Evolutionary conservation across 2,797 vertebrate genomes (phyloP).

Genomic region (Borostomias antarcticus): DNA sequence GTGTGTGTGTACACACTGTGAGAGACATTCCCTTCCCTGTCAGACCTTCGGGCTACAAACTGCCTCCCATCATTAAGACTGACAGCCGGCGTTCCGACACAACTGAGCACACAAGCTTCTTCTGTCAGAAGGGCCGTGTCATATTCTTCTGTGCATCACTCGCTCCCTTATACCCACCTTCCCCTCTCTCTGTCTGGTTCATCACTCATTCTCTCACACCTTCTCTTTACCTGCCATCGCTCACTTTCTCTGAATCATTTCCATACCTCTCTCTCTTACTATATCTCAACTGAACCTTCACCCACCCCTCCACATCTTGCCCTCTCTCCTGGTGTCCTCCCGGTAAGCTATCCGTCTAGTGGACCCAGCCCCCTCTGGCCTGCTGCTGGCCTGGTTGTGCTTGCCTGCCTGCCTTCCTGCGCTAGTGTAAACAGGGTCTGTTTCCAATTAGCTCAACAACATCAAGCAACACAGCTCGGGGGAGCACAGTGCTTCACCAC

Average conservation of each 20-base stretch:
- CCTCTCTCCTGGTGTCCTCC: conserved; percentile 8
- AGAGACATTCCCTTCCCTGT: conserved; percentile 27
- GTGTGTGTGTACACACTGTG: conserved; percentile 10
- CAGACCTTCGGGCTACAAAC: conserved; percentile 50
- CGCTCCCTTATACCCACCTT: background rate
- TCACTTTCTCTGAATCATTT: background rate
- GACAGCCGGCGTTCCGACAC: conserved; percentile 50
- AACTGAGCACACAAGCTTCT: conserved; percentile 41
- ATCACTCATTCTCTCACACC: conserved; percentile 12
- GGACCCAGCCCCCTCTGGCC: background rate
- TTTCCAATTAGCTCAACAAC: conserved; percentile 49
- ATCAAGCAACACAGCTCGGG: conserved; percentile 27
- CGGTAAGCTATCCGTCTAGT: conserved; percentile 28
- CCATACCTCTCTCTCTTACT: conserved; percentile 29
- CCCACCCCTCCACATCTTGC: background rate
- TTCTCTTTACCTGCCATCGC: conserved; percentile 2
- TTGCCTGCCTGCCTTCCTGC: conserved; percentile 4
- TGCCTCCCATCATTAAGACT: conserved; percentile 33
- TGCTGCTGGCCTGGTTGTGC: background rate
- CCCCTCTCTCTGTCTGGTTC: background rate
- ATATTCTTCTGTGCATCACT: conserved; percentile 32
- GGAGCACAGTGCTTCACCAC: conserved; percentile 40
- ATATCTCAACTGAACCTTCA: background rate
- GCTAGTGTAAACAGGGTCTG: conserved; percentile 38
- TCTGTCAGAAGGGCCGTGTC: conserved; percentile 46